Evolutionary conservation across 2,113 vertebrate species (phyloP).

Genomic region (Stigmatopora nigra): DNA sequence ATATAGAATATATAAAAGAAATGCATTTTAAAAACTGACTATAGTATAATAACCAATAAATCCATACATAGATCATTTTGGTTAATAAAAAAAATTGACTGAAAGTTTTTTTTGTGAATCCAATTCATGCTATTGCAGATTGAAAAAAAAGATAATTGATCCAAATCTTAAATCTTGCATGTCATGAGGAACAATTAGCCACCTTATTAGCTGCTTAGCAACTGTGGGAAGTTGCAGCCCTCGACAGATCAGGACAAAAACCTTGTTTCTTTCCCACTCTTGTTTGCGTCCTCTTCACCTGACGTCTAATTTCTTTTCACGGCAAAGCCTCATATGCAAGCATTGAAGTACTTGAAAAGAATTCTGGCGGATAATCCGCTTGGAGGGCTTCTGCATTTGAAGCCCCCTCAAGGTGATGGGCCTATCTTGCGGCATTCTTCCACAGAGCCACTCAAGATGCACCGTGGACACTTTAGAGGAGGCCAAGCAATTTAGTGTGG

Average conservation of each 20-base stretch:
- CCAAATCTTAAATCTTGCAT: neutral
- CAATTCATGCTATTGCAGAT: neutral
- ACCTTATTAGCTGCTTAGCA: neutral
- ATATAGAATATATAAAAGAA: neutral
- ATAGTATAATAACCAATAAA: too few relatives aligned
- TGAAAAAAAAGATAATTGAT: neutral
- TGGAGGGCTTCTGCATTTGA: conserved; percentile 16
- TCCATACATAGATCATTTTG: too few relatives aligned
- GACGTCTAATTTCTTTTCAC: neutral
- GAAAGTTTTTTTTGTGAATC: neutral
- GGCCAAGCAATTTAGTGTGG: conserved; percentile 31
- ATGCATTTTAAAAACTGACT: too few relatives aligned
- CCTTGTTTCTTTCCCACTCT: neutral
- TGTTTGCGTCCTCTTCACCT: conserved; percentile 14
- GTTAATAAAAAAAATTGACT: too few relatives aligned
- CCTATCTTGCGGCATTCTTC: conserved; percentile 28
- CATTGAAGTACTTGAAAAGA: conserved; percentile 20
- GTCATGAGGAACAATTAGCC: neutral
- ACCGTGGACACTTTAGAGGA: conserved; percentile 22
- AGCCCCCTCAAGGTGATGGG: conserved; percentile 38
- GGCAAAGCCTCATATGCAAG: neutral
- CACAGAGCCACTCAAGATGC: conserved; percentile 26
- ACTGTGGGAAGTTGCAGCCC: neutral
- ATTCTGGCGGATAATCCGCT: conserved; percentile 11
- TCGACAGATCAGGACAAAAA: neutral